A percentile compares a stretch with the other conserved stretches of the same genome.
Evolutionary conservation across 2,888 invertebrate species (phyloP).

Genomic region (Calliopum simillimum): DNA sequence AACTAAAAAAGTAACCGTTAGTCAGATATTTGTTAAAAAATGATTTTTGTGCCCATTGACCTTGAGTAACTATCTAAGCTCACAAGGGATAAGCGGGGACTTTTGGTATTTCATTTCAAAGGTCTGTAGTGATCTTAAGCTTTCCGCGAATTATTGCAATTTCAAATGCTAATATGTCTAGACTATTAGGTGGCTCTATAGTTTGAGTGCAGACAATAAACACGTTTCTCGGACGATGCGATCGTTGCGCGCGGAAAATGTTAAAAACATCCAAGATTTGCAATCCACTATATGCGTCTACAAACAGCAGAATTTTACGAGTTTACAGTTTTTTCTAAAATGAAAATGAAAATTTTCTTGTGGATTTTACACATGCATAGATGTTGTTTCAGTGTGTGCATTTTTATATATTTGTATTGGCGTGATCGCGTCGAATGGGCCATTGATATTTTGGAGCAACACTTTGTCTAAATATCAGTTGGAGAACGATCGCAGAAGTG

Average conservation of each 20-base stretch:
- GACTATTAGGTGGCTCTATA: no score
- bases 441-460: conserved; percentile 44
- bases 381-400: conserved; percentile 24
- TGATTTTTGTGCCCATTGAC: no score
- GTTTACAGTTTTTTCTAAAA: conserved; percentile 59
- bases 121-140: no score
- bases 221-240: conserved; percentile 21
- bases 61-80: no score
- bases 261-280: conserved; percentile 35
- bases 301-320: conserved; percentile 36
- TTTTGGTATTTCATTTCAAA: no score
- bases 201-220: conserved; percentile 32
- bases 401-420: conserved; percentile 21
- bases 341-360: conserved; percentile 34
- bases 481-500: conserved; percentile 45
- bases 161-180: no score
- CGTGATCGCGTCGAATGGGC: conserved; percentile 12
- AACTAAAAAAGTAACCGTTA: no score
- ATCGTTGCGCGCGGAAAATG: not conserved
- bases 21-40: no score
- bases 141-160: no score
- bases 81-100: no score
- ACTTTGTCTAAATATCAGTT: conserved; percentile 42
- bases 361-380: conserved; percentile 12
- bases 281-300: conserved; percentile 44